Base-by-base conservation (phyloP, 2,113 vertebrate genomes). In the Phodopus roborovskii region DNA sequence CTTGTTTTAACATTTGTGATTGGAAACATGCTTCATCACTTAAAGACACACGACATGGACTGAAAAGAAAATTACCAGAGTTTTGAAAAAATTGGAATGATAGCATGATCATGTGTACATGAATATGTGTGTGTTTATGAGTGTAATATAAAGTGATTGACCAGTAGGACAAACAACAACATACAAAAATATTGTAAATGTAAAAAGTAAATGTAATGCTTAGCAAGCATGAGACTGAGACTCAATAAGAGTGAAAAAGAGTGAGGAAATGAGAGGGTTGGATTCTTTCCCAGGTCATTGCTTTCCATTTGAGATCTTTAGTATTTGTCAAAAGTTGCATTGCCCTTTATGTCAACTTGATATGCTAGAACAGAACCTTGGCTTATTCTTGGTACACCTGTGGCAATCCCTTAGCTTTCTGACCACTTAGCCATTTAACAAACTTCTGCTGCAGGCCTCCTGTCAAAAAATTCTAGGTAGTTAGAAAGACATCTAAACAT, bases 271-370 rank as follows among this genome's bases (percentile, higher is more conserved):
- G 36, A 74, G 60, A 75, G 45, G 30, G 45, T 36, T 2, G 0
- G 20, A 50, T 53, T 91, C 11, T 68, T 83, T 89, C 48, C 53
- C 19, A 13, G 58, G 36, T 9, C 33, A 48, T 53, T 19, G 17
- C 9, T 68, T 95, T 74, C 20, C 5, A 48, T 88, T 85, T 90
- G 48, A 56, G 19, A 33, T 90, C 88, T 90, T 85, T 70, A 60
- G 17, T 39, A 56, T n/a, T 30, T 88, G 70, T 68, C n/a, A 82
- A 62, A 91, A 88, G 58, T 48, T n/a, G 19, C 2, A 48, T 26
- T 79, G 45, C 28, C 42, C 24, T 70, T 95, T 83, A 33, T 3
- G 82, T 53, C 84, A 75, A 84, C 17, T 79, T 92, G 28, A 83
- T 36, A 56, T 28, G 50, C 28, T 42, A 2, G 7, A 48, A 82